Evolutionary conservation across 2,888 invertebrate species (phyloP).

Genomic region (Chesias legatella): DNA sequence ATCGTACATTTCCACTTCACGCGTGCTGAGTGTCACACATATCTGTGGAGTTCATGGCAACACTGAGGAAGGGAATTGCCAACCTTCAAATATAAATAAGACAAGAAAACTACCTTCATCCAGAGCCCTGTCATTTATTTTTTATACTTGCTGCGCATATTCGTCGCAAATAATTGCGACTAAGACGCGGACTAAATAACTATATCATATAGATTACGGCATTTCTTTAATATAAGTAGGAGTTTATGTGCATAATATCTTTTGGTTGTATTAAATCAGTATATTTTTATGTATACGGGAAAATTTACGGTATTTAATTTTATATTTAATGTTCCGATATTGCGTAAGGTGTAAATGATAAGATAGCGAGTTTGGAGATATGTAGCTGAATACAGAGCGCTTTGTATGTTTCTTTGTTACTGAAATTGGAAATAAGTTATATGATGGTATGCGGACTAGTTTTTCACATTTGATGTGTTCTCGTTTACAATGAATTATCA

Average conservation of each 20-base stretch:
- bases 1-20: conserved; percentile 9
- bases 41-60: conserved; percentile 11
- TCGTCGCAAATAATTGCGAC: too few species aligned
- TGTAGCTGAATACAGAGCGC: conserved; percentile 14
- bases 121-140: too few species aligned
- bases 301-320: conserved; percentile 34
- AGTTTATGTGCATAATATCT: conserved; percentile 13
- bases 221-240: conserved; percentile 10
- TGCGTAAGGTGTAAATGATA: conserved; percentile 50
- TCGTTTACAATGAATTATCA: conserved; percentile 11
- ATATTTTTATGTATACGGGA: conserved; percentile 32
- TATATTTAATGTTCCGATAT: conserved; percentile 55
- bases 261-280: conserved; percentile 28
- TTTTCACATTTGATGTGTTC: conserved; percentile 4
- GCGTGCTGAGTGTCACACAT: conserved; percentile 11
- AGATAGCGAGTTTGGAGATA: conserved; percentile 31
- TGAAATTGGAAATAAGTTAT: conserved; percentile 8
- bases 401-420: conserved; percentile 14
- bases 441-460: conserved; percentile 6
- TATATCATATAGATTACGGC: conserved; percentile 7
- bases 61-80: not conserved
- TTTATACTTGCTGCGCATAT: too few species aligned
- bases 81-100: not conserved
- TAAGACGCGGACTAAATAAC: not conserved
- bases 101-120: conserved; percentile 1